phyloP scores from a whole-genome alignment of 2,888 invertebrate genomes.

The Drosophila sordidula region DNA sequence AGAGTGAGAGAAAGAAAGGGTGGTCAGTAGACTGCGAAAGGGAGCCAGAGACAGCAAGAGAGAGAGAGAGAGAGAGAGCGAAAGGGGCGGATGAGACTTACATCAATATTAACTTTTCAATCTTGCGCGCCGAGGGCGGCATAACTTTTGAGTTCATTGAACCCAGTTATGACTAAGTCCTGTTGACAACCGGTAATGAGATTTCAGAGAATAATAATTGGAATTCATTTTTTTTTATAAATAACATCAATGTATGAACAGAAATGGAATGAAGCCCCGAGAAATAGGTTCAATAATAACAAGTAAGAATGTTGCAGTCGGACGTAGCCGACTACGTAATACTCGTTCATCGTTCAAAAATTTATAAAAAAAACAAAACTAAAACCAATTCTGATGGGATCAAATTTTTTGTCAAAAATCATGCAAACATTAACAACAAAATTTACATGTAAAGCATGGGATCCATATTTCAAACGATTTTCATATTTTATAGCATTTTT shows the following conservation, averaged over 20 bases:
- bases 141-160: slow-evolving; percentile 33
- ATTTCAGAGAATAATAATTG: slow-evolving; percentile 10
- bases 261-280: not conserved
- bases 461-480: too few species aligned
- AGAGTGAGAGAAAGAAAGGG: not conserved
- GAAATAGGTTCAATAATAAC: slow-evolving; percentile 6
- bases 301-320: too few species aligned
- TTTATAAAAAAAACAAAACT: too few species aligned
- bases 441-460: too few species aligned
- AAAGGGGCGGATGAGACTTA: not conserved
- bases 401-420: too few species aligned
- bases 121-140: slow-evolving; percentile 3
- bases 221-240: slow-evolving; percentile 5
- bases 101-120: slow-evolving; percentile 27
- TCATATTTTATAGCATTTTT: too few species aligned
- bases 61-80: too few species aligned
- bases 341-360: too few species aligned
- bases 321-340: too few species aligned
- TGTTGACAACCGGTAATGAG: slow-evolving; percentile 1
- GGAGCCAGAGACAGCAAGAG: not conserved
- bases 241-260: slow-evolving; percentile 5
- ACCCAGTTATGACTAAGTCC: slow-evolving; percentile 11
- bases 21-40: not conserved
- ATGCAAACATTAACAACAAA: too few species aligned
- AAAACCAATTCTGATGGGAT: too few species aligned